These are phyloP conservation scores for Prunella fulvescens DNA, from an alignment of 2,113 vertebrate species.

Conservation along the genomic window DNA sequence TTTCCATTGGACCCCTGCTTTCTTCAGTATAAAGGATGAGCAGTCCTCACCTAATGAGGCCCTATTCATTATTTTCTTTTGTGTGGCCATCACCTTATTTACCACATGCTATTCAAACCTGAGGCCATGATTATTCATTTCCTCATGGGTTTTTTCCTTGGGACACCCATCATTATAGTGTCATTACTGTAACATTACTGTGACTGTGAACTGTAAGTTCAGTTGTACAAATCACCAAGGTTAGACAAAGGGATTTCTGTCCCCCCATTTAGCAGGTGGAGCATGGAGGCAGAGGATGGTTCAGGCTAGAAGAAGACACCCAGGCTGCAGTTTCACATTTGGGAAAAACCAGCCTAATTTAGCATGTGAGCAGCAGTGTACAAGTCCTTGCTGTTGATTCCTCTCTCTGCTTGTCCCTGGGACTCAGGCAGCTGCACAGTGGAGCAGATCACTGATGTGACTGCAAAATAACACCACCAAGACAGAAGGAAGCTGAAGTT, in stretches of 20 bases:
- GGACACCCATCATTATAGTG: not conserved
- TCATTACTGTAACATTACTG: not conserved
- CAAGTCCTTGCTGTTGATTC: not conserved
- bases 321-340: not conserved
- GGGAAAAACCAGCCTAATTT: not conserved
- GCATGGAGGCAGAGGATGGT: not conserved
- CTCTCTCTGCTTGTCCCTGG: not conserved
- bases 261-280: not conserved
- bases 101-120: not conserved
- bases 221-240: not conserved
- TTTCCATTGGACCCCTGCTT: not conserved
- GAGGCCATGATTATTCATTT: not conserved
- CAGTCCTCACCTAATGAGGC: not conserved
- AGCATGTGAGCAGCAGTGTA: not conserved
- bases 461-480: not conserved
- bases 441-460: not conserved
- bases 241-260: not conserved
- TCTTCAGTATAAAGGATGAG: not conserved
- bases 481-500: not conserved
- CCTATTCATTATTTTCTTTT: not conserved
- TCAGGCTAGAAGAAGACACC: not conserved
- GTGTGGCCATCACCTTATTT: not conserved
- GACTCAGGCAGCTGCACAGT: not conserved
- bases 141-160: rapidly evolving
- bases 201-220: not conserved